A percentile compares a stretch with the other conserved stretches of the same genome.
These are phyloP conservation scores for Trichonephila clavata DNA, from an alignment of 1,140 invertebrate genomes.

Conservation along the genomic window DNA sequence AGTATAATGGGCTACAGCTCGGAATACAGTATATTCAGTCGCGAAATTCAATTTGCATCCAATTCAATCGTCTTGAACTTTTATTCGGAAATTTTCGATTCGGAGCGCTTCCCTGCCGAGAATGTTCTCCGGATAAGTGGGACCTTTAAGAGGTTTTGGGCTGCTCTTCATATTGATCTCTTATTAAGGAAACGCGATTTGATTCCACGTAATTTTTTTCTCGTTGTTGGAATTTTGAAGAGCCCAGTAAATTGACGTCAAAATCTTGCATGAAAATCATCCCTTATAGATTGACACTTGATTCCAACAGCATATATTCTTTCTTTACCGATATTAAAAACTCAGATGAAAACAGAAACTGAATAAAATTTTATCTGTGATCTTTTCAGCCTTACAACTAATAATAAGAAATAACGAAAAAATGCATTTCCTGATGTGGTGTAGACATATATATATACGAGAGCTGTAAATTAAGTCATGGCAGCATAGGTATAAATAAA, in stretches of 20 bases:
- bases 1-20: slow-evolving; percentile 45
- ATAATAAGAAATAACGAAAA: no score
- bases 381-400: no score
- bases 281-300: neutral
- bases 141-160: slow-evolving; percentile 7
- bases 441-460: no score
- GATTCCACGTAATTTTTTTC: neutral
- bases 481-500: no score
- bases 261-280: neutral
- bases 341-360: neutral
- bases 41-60: slow-evolving; percentile 58
- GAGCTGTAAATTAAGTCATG: no score
- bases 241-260: neutral
- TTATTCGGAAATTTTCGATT: slow-evolving; percentile 20
- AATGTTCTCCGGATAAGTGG: neutral
- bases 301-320: neutral
- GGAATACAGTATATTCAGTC: slow-evolving; percentile 6
- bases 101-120: neutral
- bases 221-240: neutral
- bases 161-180: slow-evolving; percentile 33
- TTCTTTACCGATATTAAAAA: neutral
- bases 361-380: neutral
- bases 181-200: slow-evolving; percentile 16
- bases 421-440: no score
- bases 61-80: slow-evolving; percentile 53